Evolutionary conservation across 2,888 invertebrate genomes (phyloP), one percentile per base, ranked within the genome.

Genomic region (Thecocarcelia acutangulata): DNA sequence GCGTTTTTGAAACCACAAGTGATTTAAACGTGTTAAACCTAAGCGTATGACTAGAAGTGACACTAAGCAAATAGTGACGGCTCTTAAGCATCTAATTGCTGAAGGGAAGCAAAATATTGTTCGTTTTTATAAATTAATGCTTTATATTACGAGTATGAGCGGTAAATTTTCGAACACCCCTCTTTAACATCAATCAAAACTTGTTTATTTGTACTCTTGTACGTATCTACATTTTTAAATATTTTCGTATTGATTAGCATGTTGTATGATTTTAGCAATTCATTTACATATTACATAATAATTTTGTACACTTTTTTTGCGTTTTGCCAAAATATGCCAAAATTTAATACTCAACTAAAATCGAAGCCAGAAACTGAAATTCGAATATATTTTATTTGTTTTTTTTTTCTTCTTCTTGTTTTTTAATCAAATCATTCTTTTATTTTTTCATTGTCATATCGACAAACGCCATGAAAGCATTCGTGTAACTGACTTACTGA

Each of bases 221-320:
- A 76, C 5, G 1, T 15, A 21, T 52, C 8, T 33, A 59, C 46
- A 37, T 56, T 17, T 54, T 40, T 21, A 24, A 13, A 24, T 46
- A 66, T 48, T 66, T 68, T 21, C 37, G n/a, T 76, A 76, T 68
- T 68, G 58, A 76, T 76, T 52, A 69, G 69, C 69, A 68, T 68
- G 44, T 58, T 40, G 58, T 66, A 64, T 58, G 56, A 78, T 75
- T 72, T 78, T 21, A 78, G 78, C 82, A 74, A 82, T 70, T 78
- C 70, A 82, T 82, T 82, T 82, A 82, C 82, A 82, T 82, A 75
- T 82, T 82, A 82, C 82, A 82, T 82, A 78, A 82, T 59, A 56
- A 17, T 48, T 56, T 69, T 50, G 46, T 33, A 58, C 15, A 50
- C 40, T 15, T 56, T 63, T 68, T 52, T 54, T 44, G 15, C 33